phyloP scores from a whole-genome alignment of 2,888 invertebrate genomes.

The Cepaea hortensis region DNA sequence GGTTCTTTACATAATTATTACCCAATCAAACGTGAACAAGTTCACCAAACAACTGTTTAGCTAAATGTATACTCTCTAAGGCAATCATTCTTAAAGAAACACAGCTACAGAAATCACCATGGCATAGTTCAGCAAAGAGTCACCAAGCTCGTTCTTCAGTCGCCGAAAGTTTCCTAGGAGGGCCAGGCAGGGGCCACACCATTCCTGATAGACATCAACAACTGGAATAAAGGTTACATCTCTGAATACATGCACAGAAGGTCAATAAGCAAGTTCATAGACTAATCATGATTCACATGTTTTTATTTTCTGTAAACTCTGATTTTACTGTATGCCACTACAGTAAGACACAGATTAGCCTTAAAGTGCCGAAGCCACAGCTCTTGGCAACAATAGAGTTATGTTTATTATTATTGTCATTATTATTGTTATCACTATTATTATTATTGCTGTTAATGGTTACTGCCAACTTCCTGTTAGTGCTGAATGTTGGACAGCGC shows the following conservation, averaged over 20 bases:
- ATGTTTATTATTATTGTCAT: too few species aligned
- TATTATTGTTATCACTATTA: too few species aligned
- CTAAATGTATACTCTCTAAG: not conserved
- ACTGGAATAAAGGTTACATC: constrained; percentile 78
- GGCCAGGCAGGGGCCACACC: constrained; percentile 92
- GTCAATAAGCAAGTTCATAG: too few species aligned
- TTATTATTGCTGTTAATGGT: too few species aligned
- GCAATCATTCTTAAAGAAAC: not conserved
- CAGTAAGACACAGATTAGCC: too few species aligned
- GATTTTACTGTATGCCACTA: too few species aligned
- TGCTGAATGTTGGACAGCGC: too few species aligned
- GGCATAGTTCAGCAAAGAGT: constrained; percentile 87
- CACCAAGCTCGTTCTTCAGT: constrained; percentile 91
- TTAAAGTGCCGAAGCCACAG: too few species aligned
- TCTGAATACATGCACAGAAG: not conserved
- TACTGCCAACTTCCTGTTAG: too few species aligned
- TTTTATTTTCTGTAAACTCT: too few species aligned
- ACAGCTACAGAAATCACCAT: constrained; percentile 79
- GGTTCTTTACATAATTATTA: not conserved
- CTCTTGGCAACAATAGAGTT: too few species aligned
- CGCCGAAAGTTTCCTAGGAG: constrained; percentile 90
- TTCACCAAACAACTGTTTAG: not conserved
- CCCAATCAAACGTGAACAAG: not conserved
- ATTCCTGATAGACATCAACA: constrained; percentile 91
- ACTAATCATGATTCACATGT: too few species aligned